phyloP scores from a whole-genome alignment of 2,888 invertebrate genomes.

The Dexiosoma caninum region DNA sequence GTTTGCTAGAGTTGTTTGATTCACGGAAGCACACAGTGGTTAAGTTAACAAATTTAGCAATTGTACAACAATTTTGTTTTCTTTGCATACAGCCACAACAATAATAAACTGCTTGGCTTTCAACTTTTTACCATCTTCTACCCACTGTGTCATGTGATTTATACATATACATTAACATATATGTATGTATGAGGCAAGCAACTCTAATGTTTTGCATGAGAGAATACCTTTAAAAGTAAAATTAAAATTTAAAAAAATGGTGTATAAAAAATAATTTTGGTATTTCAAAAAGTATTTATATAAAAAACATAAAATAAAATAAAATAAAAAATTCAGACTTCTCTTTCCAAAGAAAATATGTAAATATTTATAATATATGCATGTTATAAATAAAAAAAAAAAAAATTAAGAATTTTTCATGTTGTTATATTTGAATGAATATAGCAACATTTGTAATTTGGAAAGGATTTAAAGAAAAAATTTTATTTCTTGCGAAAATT shows the following conservation, averaged over 20 bases:
- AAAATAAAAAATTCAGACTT: slow-evolving; percentile 59
- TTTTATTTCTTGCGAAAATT: slow-evolving; percentile 62
- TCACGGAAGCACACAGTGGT: not conserved
- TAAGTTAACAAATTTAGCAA: not conserved
- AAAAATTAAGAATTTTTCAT: slow-evolving; percentile 23
- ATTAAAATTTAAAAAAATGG: slow-evolving; percentile 41
- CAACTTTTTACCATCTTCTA: not conserved
- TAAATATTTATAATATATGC: slow-evolving; percentile 46
- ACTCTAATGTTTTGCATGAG: slow-evolving; percentile 47
- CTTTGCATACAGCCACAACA: not conserved
- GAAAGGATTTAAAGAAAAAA: slow-evolving; percentile 46
- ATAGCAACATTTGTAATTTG: slow-evolving; percentile 46
- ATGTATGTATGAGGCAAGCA: not conserved
- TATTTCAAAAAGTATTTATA: slow-evolving; percentile 62
- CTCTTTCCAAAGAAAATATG: slow-evolving; percentile 45
- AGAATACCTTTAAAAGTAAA: slow-evolving; percentile 59
- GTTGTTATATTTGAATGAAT: slow-evolving; percentile 38
- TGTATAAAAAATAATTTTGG: slow-evolving; percentile 63
- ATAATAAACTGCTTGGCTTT: not conserved
- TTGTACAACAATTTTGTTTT: not conserved
- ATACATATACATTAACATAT: too few relatives aligned
- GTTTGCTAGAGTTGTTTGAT: not conserved
- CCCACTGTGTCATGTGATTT: not conserved
- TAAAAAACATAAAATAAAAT: slow-evolving; percentile 43
- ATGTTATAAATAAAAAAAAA: slow-evolving; percentile 33